A percentile compares a stretch with the other conserved stretches of the same genome.
phyloP scores from a whole-genome alignment of 2,797 vertebrate species.

The Anisognathus igniventris region DNA sequence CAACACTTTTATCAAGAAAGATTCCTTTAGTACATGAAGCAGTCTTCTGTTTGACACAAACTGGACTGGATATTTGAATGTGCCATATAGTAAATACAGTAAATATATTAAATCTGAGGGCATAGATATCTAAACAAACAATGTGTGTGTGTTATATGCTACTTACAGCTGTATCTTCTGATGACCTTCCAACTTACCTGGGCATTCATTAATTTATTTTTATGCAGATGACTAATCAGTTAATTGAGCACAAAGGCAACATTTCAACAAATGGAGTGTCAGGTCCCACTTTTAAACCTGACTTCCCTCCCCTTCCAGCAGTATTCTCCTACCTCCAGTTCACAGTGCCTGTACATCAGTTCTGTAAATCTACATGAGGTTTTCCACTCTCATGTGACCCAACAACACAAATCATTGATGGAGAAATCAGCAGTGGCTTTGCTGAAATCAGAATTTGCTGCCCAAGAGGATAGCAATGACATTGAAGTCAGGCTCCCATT shows the following conservation, averaged over 20 bases:
- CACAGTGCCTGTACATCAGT: neutral
- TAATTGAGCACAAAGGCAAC: neutral
- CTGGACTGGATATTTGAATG: neutral
- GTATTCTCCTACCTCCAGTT: neutral
- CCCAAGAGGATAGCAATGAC: neutral
- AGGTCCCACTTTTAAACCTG: neutral
- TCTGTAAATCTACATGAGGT: neutral
- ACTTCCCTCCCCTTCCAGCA: neutral
- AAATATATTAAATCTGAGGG: neutral
- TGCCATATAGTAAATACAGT: neutral
- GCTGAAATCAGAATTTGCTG: neutral
- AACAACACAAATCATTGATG: neutral
- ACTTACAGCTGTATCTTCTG: neutral
- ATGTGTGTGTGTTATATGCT: neutral
- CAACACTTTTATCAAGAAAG: neutral
- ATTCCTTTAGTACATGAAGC: neutral
- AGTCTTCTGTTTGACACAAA: neutral
- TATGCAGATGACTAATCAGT: neutral
- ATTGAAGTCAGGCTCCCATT: neutral
- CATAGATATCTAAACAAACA: neutral
- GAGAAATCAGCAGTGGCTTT: neutral
- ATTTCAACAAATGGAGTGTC: neutral
- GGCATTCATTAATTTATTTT: neutral
- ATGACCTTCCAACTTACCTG: neutral
- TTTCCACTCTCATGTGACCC: neutral